Base-by-base conservation (phyloP, 2,797 vertebrate genomes). In the Neopelma chrysocephalum region DNA sequence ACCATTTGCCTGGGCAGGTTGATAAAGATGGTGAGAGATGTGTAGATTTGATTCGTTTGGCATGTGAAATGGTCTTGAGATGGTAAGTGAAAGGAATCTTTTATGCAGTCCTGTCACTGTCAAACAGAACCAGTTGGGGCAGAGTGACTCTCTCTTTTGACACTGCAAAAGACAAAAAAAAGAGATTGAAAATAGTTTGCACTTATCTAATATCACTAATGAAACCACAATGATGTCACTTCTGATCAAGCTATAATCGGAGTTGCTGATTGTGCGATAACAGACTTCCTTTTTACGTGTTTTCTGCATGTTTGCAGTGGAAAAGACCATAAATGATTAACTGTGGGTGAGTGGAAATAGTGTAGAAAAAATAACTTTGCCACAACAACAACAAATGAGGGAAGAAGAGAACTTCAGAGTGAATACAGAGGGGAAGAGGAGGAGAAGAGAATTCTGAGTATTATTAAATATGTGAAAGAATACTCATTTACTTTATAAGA, bases 321-420 rank as follows among this genome's bases (percentile, higher is more conserved):
- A 98, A 98, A 98, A 98, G 97, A 97, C 97, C 83, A 92, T 96
- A 96, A 96, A 96, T 94, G 95, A 97, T 96, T 97, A 95, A 94
- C 96, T 98, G 98, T 98, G 98, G 98, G 98, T 97, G 98, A 99
- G 98, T 97, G 98, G 98, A 97, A 97, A 97, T 98, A 97, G 96
- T 97, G 98, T 98, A 97, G 98, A 98, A 98, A 98, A 98, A 98
- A 98, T 96, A 96, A 86, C 91, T 96, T 95, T 84, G 96, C 98
- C 98, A 99, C 98, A 98, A 98, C 96, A 98, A 98, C 97, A 98
- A 98, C 97, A 98, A 97, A 94, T 81, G 87, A 97, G 93, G 95
- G 85, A 89, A 94, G 83, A 29, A 94, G 80, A 94, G 84, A 89
- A 94, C 95, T 95, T 97, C 89, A 94, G 68, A 82, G 95, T 97